Base-by-base conservation (phyloP, 2,113 vertebrate species). In the Heterotilapia buettikoferi region DNA sequence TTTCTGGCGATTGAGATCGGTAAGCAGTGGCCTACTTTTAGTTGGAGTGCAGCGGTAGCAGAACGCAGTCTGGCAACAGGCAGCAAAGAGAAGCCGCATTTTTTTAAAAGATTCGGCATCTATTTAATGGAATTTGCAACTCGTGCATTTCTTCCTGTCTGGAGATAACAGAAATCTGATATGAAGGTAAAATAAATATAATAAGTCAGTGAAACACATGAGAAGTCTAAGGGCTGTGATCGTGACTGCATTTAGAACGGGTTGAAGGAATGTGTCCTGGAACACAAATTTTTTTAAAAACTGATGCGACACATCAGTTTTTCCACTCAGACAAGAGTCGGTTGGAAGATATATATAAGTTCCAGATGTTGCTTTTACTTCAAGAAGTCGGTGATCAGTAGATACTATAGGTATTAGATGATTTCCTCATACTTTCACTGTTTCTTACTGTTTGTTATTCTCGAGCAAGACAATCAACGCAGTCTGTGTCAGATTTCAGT, bases 21-120 rank as follows among this genome's bases (percentile, higher is more conserved):
- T 66, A 4, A 80, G 76, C 82, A 14, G 33, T 82, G 90, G 80
- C 84, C 89, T 84, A 84, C 85, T 91, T 92, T 88, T 31, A 68
- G 11, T 11, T 54, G 18, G 19, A 50, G 31, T 85, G 61, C 19
- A 59, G 54, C 1, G 0, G 26, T 50, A 78, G 43, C 52, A 11
- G 61, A 71, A 8, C 53, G 29, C 29, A 73, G 85, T 36, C 45
- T 33, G 26, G 76, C 50, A n/a, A 7, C 33, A 18, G 6, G 47
- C 45, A 29, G 56, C 26, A 63, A 36, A 53, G 6, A 47, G 4
- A 73, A 63, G 78, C 6, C 4, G 21, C 1, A 0, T 50, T 14
- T 76, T 36, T 47, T 38, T 4, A 12, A 43, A 68, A 66, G 26
- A 71, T 38, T 12, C 14, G 6, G 56, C 31, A 56, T 76, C 73